Conservation (phyloP, 2,888 invertebrate genomes). For the Drosophila nigricruria region DNA sequence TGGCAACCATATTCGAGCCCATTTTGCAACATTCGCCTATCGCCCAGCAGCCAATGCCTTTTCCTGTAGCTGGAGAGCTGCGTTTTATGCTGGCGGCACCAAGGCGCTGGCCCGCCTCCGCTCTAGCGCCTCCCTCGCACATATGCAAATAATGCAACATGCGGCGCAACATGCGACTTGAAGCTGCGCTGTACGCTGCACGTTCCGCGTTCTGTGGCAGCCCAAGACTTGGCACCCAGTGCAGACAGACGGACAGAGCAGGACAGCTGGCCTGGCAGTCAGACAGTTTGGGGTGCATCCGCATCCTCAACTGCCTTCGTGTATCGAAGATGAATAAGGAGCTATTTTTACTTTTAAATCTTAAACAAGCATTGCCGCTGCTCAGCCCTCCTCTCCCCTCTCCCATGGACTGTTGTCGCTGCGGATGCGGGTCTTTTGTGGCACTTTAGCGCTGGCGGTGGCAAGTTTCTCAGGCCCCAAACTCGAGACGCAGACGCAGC, state of each 20-base stretch:
- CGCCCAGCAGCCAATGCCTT: slow-evolving; percentile 23
- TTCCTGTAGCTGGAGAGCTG: slow-evolving; percentile 30
- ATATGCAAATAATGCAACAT: slow-evolving; percentile 77
- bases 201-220: slow-evolving; percentile 49
- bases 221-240: slow-evolving; percentile 34
- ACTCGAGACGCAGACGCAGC: slow-evolving; percentile 45
- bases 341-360: slow-evolving; percentile 84
- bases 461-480: slow-evolving; percentile 61
- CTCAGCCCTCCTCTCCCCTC: not conserved
- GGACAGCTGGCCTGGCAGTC: slow-evolving; percentile 16
- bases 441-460: slow-evolving; percentile 54
- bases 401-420: slow-evolving; percentile 43
- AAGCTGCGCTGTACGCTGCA: slow-evolving; percentile 51
- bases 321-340: slow-evolving; percentile 84
- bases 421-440: slow-evolving; percentile 60
- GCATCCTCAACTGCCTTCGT: slow-evolving; percentile 62
- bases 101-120: slow-evolving; percentile 28
- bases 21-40: slow-evolving; percentile 45
- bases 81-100: slow-evolving; percentile 51
- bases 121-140: slow-evolving; percentile 31
- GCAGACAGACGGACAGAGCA: slow-evolving; percentile 14
- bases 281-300: slow-evolving; percentile 44
- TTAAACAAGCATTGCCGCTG: slow-evolving; percentile 55
- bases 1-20: not conserved
- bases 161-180: slow-evolving; percentile 62